Evolutionary conservation across 2,797 vertebrate species (phyloP).

Genomic region (Danio aesculapii): DNA sequence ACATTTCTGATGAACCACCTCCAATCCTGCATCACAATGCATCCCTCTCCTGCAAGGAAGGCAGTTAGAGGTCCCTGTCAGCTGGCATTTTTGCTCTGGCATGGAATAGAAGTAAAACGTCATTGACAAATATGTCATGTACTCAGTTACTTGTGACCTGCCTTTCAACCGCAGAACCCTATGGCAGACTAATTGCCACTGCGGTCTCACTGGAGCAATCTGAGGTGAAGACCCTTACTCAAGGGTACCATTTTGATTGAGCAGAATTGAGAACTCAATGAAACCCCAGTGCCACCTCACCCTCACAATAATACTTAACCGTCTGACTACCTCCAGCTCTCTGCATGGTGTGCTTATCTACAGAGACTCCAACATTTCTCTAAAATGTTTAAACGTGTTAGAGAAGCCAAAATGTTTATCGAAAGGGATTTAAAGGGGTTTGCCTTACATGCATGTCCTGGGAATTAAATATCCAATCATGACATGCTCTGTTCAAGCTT

Average conservation of each 20-base stretch:
- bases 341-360: not conserved
- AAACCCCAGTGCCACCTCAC: slow-evolving; percentile 4
- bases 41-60: slow-evolving; percentile 6
- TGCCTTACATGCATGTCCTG: no score
- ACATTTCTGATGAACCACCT: slow-evolving; percentile 17
- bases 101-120: slow-evolving; percentile 30
- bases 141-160: not conserved
- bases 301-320: not conserved
- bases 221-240: slow-evolving; percentile 14
- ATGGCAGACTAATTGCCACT: slow-evolving; percentile 3
- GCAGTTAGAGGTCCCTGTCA: slow-evolving; percentile 27
- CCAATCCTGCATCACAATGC: slow-evolving; percentile 36
- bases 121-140: slow-evolving; percentile 36
- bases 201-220: not conserved
- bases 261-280: not conserved
- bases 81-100: slow-evolving; percentile 8
- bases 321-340: not conserved
- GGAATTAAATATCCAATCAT: no score
- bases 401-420: no score
- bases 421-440: no score
- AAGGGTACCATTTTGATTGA: not conserved
- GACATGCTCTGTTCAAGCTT: not conserved
- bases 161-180: not conserved
- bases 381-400: not conserved
- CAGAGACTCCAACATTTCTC: not conserved